phyloP scores from a whole-genome alignment of 2,113 vertebrate species.

The Dunckerocampus dactyliophorus region DNA sequence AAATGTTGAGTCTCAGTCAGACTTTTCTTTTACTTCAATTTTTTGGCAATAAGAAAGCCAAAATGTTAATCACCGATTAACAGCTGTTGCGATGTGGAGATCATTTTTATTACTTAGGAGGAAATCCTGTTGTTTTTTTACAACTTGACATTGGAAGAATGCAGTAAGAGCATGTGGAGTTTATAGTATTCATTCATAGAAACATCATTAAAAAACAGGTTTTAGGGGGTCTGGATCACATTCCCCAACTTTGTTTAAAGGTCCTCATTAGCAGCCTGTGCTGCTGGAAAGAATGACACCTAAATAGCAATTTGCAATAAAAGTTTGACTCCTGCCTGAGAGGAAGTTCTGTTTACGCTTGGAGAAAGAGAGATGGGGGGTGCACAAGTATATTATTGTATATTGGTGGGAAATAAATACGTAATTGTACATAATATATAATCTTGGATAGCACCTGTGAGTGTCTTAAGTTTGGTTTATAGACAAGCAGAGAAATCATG shows the following conservation, averaged over 20 bases:
- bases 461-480: constrained; percentile 5
- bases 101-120: constrained; percentile 20
- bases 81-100: constrained; percentile 2
- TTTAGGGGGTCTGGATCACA: constrained; percentile 38
- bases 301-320: constrained; percentile 14
- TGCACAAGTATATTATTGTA: too few species aligned
- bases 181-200: constrained; percentile 47
- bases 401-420: too few species aligned
- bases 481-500: constrained; percentile 6
- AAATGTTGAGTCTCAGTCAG: too few species aligned
- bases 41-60: too few species aligned
- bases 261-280: constrained; percentile 53
- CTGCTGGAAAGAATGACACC: constrained; percentile 56
- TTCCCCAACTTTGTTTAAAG: constrained; percentile 47
- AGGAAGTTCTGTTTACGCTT: background rate
- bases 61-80: background rate
- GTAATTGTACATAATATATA: background rate
- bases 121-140: constrained; percentile 42
- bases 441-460: background rate
- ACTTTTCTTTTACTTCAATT: too few species aligned
- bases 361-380: background rate
- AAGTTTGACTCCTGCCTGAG: constrained; percentile 10
- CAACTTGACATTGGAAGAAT: constrained; percentile 1
- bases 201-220: constrained; percentile 47
- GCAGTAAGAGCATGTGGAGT: constrained; percentile 22